These are phyloP conservation scores for Burhinus bistriatus DNA, from an alignment of 2,113 vertebrate genomes.

Conservation along the genomic window DNA sequence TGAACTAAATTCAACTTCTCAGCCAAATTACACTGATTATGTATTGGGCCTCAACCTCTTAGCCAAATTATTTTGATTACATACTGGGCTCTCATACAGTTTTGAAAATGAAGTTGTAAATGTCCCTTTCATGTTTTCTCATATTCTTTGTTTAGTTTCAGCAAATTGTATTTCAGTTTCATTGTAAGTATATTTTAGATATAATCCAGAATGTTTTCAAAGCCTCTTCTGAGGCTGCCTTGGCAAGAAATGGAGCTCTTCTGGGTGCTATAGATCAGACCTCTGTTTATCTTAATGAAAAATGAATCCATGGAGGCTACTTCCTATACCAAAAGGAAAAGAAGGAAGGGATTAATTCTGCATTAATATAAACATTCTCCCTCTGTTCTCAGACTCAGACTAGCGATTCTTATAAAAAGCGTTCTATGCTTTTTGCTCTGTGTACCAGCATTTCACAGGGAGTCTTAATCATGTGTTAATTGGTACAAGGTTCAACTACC, in stretches of 20 bases:
- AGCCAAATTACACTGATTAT: not conserved
- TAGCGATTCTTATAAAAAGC: not conserved
- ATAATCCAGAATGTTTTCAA: not conserved
- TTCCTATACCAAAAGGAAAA: not conserved
- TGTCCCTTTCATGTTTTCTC: not conserved
- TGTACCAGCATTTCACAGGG: not conserved
- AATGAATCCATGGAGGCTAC: not conserved
- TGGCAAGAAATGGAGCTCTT: not conserved
- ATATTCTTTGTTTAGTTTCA: not conserved
- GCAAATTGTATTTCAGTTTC: not conserved
- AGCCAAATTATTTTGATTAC: not conserved
- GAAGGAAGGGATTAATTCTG: not conserved
- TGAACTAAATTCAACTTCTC: not conserved
- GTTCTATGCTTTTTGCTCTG: not conserved
- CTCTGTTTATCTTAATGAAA: not conserved
- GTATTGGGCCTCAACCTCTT: not conserved
- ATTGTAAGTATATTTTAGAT: not conserved
- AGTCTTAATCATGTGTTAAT: not conserved
- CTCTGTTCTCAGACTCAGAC: not conserved
- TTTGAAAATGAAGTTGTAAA: not conserved
- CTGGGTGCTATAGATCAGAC: slow-evolving; percentile 3
- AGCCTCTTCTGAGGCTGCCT: not conserved
- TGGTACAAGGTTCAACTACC: not conserved
- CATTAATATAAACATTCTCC: not conserved
- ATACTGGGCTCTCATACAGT: not conserved